phyloP scores from a whole-genome alignment of 2,113 vertebrate genomes.

The Phaethornis superciliosus region DNA sequence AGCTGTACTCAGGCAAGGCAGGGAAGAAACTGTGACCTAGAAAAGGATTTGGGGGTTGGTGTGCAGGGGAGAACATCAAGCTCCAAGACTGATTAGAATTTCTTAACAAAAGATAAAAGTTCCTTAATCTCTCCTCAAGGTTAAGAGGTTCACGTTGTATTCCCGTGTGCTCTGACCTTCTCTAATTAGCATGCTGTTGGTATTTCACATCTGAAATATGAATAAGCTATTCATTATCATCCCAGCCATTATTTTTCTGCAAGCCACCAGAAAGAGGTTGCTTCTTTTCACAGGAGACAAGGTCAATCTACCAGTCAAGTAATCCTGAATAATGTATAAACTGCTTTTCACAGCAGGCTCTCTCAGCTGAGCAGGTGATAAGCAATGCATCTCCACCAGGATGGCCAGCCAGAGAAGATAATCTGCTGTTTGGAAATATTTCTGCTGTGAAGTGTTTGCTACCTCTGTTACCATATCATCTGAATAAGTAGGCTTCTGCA shows the following conservation, averaged over 20 bases:
- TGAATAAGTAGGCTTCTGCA: background rate
- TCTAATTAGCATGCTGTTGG: conserved; percentile 38
- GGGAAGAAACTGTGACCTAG: background rate
- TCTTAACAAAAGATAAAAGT: conserved; percentile 52
- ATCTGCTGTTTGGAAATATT: conserved; percentile 34
- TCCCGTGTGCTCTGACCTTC: conserved; percentile 23
- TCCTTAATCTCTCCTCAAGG: conserved; percentile 40
- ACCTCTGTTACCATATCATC: background rate
- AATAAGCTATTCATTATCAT: conserved; percentile 61
- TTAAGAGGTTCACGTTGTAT: background rate
- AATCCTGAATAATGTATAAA: conserved; percentile 65
- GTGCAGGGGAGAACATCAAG: background rate
- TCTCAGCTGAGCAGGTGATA: conserved; percentile 19
- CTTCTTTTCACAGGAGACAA: conserved; percentile 56
- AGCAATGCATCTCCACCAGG: background rate
- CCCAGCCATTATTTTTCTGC: conserved; percentile 37
- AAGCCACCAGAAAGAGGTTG: conserved; percentile 31
- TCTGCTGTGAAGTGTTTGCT: conserved; percentile 38
- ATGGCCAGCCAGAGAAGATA: conserved; percentile 19
- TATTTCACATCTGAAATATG: conserved; percentile 56
- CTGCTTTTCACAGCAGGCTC: conserved; percentile 21
- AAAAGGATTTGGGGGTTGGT: background rate
- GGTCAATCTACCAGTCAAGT: conserved; percentile 27
- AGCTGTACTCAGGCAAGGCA: background rate
- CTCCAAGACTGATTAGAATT: conserved; percentile 31